Evolutionary conservation across 2,113 vertebrate species (phyloP).

Genomic region (Siphamia tubifer): DNA sequence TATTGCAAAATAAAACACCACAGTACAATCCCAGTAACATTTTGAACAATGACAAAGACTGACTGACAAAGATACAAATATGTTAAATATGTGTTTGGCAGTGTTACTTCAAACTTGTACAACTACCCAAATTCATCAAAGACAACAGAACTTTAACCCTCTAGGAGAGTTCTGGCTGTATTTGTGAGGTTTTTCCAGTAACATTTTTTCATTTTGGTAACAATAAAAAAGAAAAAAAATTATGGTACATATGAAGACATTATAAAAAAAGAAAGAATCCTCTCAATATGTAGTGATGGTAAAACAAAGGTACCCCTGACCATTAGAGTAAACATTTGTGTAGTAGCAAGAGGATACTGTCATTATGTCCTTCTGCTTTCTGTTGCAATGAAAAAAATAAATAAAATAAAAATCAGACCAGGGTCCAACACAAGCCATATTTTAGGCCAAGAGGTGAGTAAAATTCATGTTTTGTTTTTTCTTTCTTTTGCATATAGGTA

Average conservation of each 20-base stretch:
- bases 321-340: not conserved
- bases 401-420: too few species aligned
- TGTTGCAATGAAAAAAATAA: not conserved
- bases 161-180: too few species aligned
- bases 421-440: not conserved
- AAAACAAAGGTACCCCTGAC: too few species aligned
- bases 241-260: not conserved
- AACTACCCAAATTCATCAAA: not conserved
- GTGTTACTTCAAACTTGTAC: not conserved
- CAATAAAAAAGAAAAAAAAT: too few species aligned
- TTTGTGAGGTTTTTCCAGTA: too few species aligned
- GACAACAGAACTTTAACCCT: not conserved
- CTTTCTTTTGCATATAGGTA: too few species aligned
- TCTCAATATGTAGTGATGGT: too few species aligned
- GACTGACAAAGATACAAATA: too few species aligned
- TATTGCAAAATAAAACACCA: conserved; percentile 3
- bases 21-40: not conserved
- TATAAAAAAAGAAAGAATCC: not conserved
- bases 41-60: not conserved
- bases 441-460: not conserved
- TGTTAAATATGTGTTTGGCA: not conserved
- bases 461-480: too few species aligned
- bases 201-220: too few species aligned
- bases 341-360: too few species aligned
- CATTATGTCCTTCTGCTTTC: not conserved